These are phyloP conservation scores for Atlantisia rogersi DNA, from an alignment of 2,113 vertebrate species.

Conservation along the genomic window DNA sequence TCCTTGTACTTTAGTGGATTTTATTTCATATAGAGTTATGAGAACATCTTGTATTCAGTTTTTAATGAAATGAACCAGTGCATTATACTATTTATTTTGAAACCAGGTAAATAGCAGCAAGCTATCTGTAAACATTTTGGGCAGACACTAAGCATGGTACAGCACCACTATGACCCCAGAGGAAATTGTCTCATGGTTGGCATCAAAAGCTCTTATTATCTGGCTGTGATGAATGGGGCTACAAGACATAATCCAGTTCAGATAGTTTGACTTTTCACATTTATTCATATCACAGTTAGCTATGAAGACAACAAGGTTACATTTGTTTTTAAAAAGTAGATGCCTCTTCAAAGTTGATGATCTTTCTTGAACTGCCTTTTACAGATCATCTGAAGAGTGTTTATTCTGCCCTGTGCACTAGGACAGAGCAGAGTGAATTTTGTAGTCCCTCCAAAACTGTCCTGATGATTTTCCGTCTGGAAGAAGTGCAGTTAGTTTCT, in stretches of 20 bases:
- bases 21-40: background rate
- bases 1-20: background rate
- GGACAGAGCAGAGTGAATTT: background rate
- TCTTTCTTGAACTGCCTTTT: background rate
- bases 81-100: background rate
- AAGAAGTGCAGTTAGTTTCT: background rate
- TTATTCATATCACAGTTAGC: no score
- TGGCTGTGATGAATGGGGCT: background rate
- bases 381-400: background rate
- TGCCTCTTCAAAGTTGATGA: background rate
- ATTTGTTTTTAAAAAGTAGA: background rate
- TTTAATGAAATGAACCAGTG: background rate
- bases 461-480: background rate
- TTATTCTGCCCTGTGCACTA: background rate
- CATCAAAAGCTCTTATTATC: background rate
- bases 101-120: background rate
- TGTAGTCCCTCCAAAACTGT: background rate
- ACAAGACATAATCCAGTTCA: background rate
- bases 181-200: background rate
- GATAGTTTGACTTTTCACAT: background rate
- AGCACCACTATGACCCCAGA: background rate
- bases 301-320: background rate
- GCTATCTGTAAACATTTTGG: background rate
- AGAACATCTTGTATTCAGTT: background rate
- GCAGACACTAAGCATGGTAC: background rate